Percentiles rank a stretch among this genome's conserved stretches.
Evolutionary conservation across 1,140 invertebrate species (phyloP).

Genomic region (Trichoplusia ni): DNA sequence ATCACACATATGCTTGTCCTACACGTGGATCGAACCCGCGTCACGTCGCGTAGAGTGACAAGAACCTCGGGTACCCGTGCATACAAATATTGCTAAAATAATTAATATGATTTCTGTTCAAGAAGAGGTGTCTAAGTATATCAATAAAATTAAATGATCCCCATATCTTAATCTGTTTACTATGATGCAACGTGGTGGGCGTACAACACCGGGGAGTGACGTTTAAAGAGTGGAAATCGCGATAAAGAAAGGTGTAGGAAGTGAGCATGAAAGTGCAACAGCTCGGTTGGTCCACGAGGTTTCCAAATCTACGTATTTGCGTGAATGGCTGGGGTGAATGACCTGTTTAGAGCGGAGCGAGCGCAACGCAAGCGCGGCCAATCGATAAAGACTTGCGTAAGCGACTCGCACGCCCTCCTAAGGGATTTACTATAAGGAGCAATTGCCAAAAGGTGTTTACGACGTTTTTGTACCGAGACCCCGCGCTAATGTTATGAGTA

Average conservation of each 20-base stretch:
- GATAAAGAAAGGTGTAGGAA: slow-evolving; percentile 29
- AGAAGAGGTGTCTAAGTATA: not conserved
- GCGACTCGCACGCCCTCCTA: slow-evolving; percentile 54
- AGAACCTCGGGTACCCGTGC: too few relatives aligned
- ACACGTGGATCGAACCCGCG: too few relatives aligned
- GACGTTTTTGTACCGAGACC: slow-evolving; percentile 18
- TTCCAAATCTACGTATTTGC: slow-evolving; percentile 56
- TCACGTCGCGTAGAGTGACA: too few relatives aligned
- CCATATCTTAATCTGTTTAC: not conserved
- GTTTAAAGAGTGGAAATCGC: not conserved
- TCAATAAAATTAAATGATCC: not conserved
- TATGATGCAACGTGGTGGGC: not conserved
- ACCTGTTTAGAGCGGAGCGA: slow-evolving; percentile 60
- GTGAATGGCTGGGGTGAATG: slow-evolving; percentile 61
- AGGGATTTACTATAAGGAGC: slow-evolving; percentile 49
- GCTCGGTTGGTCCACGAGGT: slow-evolving; percentile 31
- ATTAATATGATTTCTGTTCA: too few relatives aligned
- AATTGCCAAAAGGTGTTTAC: slow-evolving; percentile 33
- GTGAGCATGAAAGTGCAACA: slow-evolving; percentile 25
- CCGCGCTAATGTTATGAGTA: slow-evolving; percentile 26
- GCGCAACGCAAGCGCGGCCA: slow-evolving; percentile 63
- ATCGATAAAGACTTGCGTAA: slow-evolving; percentile 69
- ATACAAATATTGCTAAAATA: too few relatives aligned
- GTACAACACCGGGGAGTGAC: too few relatives aligned
- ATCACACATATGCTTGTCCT: too few relatives aligned